Evolutionary conservation across 2,797 vertebrate genomes (phyloP).

Genomic region (Catostomus latipinnis): DNA sequence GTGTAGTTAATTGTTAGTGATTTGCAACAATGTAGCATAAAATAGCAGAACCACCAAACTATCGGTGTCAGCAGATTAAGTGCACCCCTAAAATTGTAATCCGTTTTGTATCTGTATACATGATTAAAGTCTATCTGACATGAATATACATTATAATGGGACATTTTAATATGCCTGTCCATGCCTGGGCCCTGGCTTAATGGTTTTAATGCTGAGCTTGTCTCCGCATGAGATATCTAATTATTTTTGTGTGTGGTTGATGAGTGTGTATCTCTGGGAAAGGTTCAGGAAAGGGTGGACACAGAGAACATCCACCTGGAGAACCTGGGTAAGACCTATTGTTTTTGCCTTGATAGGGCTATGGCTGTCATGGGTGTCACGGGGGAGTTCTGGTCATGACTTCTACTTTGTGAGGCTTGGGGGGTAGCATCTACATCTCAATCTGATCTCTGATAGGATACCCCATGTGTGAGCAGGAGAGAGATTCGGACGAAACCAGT

Average conservation of each 20-base stretch:
- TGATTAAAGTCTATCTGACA: constrained; percentile 33
- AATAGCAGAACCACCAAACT: too few relatives aligned
- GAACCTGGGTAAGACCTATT: constrained; percentile 13
- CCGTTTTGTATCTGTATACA: constrained; percentile 3
- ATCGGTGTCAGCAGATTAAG: too few relatives aligned
- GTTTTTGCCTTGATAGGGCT: constrained; percentile 32
- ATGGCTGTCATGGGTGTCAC: constrained; percentile 33
- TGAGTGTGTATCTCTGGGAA: constrained; percentile 7
- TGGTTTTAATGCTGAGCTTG: constrained; percentile 48
- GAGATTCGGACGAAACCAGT: constrained; percentile 50
- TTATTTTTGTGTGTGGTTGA: constrained; percentile 26
- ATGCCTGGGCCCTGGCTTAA: background rate
- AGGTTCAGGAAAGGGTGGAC: constrained; percentile 24
- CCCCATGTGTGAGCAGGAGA: constrained; percentile 47
- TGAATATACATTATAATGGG: constrained; percentile 25
- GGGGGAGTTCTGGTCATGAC: constrained; percentile 41
- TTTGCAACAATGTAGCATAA: too few relatives aligned
- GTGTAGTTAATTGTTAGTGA: too few relatives aligned
- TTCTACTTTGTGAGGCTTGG: constrained; percentile 3
- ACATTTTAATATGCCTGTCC: constrained; percentile 14
- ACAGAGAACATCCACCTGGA: constrained; percentile 35
- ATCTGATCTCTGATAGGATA: constrained; percentile 48
- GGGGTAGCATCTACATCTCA: constrained; percentile 47
- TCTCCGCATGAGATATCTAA: constrained; percentile 48
- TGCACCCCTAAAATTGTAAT: too few relatives aligned